Evolutionary conservation across 2,113 vertebrate species (phyloP).

Genomic region (Scomber japonicus): DNA sequence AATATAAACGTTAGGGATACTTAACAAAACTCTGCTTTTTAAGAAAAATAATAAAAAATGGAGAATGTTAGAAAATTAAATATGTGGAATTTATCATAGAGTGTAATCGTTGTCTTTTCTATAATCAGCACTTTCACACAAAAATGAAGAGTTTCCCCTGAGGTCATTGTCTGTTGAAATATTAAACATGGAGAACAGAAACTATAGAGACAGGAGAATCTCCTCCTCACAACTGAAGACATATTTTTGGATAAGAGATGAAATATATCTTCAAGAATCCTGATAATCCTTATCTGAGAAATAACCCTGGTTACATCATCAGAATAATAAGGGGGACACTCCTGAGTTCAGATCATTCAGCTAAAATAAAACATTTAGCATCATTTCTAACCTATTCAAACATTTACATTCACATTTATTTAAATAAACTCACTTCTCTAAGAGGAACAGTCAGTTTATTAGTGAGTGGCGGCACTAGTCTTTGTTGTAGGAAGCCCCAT

Average conservation of each 20-base stretch:
- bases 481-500: slow-evolving; percentile 70
- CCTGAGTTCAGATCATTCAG: neutral
- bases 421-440: slow-evolving; percentile 5
- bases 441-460: slow-evolving; percentile 21
- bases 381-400: neutral
- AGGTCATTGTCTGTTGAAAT: neutral
- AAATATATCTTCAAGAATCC: too few species aligned
- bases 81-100: neutral
- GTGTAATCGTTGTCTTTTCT: neutral
- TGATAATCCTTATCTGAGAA: too few species aligned
- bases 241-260: too few species aligned
- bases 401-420: neutral
- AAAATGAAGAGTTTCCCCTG: neutral
- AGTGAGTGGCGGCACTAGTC: slow-evolving; percentile 20
- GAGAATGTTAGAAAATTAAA: neutral
- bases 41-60: neutral
- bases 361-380: neutral
- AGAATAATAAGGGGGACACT: too few species aligned
- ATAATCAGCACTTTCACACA: slow-evolving; percentile 1
- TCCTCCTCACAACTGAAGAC: too few species aligned
- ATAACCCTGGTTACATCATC: too few species aligned
- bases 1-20: too few species aligned
- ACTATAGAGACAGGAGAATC: neutral
- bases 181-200: neutral
- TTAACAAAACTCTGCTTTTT: neutral